Conservation (phyloP, 2,888 invertebrate genomes). For the Protonemura montana region DNA sequence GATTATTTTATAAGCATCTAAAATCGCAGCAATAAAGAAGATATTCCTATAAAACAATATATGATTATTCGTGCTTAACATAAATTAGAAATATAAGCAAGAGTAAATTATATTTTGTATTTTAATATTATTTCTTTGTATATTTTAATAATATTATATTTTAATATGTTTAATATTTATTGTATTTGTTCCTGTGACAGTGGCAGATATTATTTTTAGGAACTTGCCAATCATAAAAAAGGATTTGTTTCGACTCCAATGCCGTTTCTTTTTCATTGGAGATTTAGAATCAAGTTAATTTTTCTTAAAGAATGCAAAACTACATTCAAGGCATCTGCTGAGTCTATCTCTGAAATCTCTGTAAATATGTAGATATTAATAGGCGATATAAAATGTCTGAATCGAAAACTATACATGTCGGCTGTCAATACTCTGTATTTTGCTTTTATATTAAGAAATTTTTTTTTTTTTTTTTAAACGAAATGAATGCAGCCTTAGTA, state of each 20-base stretch:
- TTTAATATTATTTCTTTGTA: constrained; percentile 39
- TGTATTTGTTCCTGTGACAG: constrained; percentile 46
- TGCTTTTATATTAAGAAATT: not conserved
- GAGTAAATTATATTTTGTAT: constrained; percentile 41
- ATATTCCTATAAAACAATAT: constrained; percentile 19
- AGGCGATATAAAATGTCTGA: not conserved
- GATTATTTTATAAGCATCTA: not conserved
- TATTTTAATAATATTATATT: not conserved
- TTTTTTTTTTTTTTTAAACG: not conserved
- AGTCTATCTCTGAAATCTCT: not conserved
- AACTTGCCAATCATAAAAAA: not conserved
- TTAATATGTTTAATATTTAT: constrained; percentile 44
- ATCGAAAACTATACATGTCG: not conserved
- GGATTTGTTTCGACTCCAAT: no score
- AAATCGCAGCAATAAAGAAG: constrained; percentile 16
- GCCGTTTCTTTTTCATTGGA: no score
- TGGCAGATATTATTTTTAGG: constrained; percentile 32
- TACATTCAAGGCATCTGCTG: no score
- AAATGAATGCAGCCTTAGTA: not conserved
- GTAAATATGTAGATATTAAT: not conserved
- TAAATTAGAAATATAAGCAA: constrained; percentile 16
- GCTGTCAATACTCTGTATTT: not conserved
- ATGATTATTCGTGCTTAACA: constrained; percentile 32
- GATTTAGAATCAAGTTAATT: no score
- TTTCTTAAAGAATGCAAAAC: no score